These are phyloP conservation scores for Lycophotia porphyrea DNA, from an alignment of 2,888 invertebrate genomes.

Conservation along the genomic window DNA sequence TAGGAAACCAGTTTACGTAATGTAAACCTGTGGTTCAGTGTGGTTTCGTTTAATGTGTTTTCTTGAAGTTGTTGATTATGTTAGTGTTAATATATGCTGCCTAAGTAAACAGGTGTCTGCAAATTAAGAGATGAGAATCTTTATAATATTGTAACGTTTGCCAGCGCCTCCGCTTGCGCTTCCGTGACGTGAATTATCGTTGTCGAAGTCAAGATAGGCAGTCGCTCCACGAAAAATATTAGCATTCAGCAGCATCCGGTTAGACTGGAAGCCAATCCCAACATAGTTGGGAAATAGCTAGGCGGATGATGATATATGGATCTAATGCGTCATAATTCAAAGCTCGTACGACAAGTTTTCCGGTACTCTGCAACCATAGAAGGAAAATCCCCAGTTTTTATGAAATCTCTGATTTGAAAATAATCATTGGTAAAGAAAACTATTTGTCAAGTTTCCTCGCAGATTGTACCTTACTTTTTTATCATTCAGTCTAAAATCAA, in stretches of 20 bases:
- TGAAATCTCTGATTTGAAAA: neutral
- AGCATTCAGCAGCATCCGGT: neutral
- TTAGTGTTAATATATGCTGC: neutral
- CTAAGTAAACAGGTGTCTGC: neutral
- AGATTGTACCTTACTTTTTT: neutral
- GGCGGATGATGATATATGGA: neutral
- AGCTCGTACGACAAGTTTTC: neutral
- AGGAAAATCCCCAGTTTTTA: neutral
- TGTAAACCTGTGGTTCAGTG: too few relatives aligned
- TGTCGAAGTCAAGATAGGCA: too few relatives aligned
- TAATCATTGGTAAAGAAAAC: neutral
- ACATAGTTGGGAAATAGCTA: neutral
- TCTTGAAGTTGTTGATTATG: conserved; percentile 10
- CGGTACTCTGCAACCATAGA: neutral
- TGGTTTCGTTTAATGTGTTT: neutral
- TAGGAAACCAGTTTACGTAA: conserved; percentile 6
- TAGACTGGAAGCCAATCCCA: neutral
- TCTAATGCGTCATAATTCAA: neutral
- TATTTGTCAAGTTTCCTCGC: neutral
- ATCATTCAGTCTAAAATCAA: neutral
- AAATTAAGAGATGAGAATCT: neutral
- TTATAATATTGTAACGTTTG: neutral
- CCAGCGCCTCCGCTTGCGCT: too few relatives aligned
- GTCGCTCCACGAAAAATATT: neutral
- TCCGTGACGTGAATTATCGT: too few relatives aligned